Percentiles rank a stretch among this genome's conserved stretches.
phyloP scores from a whole-genome alignment of 1,140 invertebrate genomes.

The Calephelis nemesis region DNA sequence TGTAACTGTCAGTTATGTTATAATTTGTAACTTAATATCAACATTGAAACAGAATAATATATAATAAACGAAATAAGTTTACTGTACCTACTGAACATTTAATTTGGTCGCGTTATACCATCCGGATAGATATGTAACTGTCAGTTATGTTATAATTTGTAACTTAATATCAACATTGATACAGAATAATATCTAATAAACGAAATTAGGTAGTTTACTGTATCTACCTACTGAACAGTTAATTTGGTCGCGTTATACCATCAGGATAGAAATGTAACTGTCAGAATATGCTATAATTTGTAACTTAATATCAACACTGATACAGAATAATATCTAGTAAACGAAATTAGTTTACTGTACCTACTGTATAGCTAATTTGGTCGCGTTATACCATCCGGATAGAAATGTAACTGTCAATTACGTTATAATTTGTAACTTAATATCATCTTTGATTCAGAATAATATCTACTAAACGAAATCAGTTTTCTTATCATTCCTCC shows the following conservation, averaged over 20 bases:
- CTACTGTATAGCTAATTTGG: too few relatives aligned
- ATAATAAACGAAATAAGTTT: constrained; percentile 70
- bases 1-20: too few relatives aligned
- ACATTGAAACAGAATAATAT: not conserved
- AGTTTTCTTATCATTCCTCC: constrained; percentile 69
- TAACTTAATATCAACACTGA: not conserved
- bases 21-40: not conserved
- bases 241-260: too few relatives aligned
- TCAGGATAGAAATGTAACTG: too few relatives aligned
- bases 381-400: too few relatives aligned
- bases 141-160: too few relatives aligned
- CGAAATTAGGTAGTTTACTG: constrained; percentile 73
- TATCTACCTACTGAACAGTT: too few relatives aligned
- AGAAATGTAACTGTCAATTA: too few relatives aligned
- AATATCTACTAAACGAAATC: constrained; percentile 56
- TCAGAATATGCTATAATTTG: too few relatives aligned
- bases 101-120: too few relatives aligned
- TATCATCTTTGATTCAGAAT: constrained; percentile 2
- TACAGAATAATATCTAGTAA: constrained; percentile 33
- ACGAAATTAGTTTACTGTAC: constrained; percentile 67
- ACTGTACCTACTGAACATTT: constrained; percentile 21
- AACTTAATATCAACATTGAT: not conserved
- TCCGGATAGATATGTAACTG: too few relatives aligned
- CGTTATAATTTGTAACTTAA: not conserved
- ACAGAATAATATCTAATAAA: constrained; percentile 35